Conservation (phyloP, 2,888 invertebrate genomes). For the Xanthorhoe spadicearia region DNA sequence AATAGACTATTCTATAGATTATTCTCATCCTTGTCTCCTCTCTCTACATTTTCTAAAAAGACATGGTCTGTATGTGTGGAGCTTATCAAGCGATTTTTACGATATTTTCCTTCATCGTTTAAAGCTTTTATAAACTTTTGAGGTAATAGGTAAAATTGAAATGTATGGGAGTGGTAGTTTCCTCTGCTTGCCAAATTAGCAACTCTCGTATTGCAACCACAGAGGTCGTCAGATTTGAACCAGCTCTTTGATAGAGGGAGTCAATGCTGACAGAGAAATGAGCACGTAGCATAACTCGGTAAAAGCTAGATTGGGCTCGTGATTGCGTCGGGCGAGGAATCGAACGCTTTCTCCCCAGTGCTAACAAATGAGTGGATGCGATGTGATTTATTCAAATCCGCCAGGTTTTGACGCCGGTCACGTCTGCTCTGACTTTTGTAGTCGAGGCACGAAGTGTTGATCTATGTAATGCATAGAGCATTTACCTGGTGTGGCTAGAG, state of each 20-base stretch:
- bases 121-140: no score
- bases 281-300: slow-evolving; percentile 64
- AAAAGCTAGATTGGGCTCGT: slow-evolving; percentile 68
- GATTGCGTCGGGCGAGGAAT: slow-evolving; percentile 71
- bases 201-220: no score
- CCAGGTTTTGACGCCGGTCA: slow-evolving; percentile 66
- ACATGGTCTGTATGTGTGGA: no score
- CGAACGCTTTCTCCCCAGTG: slow-evolving; percentile 74
- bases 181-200: neutral
- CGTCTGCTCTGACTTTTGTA: slow-evolving; percentile 65
- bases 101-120: no score
- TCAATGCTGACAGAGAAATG: slow-evolving; percentile 52
- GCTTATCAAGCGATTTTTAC: no score
- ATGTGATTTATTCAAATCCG: slow-evolving; percentile 80
- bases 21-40: no score
- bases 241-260: slow-evolving; percentile 18
- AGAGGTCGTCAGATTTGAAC: neutral
- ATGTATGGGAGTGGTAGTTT: neutral
- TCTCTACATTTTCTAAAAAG: no score
- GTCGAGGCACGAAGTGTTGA: slow-evolving; percentile 68
- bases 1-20: no score
- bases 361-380: slow-evolving; percentile 76
- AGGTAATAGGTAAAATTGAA: no score
- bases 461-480: slow-evolving; percentile 46
- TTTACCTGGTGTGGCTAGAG: slow-evolving; percentile 5